These are phyloP conservation scores for Pangasius sanitwongsei DNA, from an alignment of 2,797 vertebrate genomes.

Conservation along the genomic window DNA sequence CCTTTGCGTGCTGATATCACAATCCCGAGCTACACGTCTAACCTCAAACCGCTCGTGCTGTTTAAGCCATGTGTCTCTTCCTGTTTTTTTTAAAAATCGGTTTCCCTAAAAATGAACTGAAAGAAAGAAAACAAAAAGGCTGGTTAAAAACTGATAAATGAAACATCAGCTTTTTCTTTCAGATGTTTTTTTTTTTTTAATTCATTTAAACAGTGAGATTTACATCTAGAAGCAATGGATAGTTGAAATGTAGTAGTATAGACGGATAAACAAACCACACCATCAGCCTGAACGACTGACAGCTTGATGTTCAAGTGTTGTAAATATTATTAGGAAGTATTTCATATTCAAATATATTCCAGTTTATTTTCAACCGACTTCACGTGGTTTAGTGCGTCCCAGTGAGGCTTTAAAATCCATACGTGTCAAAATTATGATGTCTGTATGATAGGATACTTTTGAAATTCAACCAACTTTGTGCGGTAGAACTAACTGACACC, in stretches of 20 bases:
- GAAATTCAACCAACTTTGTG: neutral
- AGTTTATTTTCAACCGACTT: no score
- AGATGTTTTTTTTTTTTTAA: neutral
- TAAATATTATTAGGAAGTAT: no score
- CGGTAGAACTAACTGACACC: neutral
- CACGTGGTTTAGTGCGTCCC: no score
- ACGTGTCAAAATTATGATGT: neutral
- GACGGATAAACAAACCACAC: neutral
- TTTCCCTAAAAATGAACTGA: neutral
- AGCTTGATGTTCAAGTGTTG: no score
- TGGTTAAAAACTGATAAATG: neutral
- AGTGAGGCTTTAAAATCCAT: no score
- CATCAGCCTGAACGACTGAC: no score
- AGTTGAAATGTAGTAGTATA: neutral
- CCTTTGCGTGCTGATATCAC: neutral
- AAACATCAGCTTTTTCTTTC: neutral
- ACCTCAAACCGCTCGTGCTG: neutral
- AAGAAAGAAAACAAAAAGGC: neutral
- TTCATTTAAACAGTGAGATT: neutral
- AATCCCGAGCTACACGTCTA: neutral
- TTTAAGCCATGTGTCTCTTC: neutral
- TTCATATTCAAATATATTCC: no score
- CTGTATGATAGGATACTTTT: neutral
- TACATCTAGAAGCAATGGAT: neutral
- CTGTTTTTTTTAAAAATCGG: neutral